Base-by-base conservation (phyloP, 64 coral and sea anemone species). In the Montipora efflorescens region DNA sequence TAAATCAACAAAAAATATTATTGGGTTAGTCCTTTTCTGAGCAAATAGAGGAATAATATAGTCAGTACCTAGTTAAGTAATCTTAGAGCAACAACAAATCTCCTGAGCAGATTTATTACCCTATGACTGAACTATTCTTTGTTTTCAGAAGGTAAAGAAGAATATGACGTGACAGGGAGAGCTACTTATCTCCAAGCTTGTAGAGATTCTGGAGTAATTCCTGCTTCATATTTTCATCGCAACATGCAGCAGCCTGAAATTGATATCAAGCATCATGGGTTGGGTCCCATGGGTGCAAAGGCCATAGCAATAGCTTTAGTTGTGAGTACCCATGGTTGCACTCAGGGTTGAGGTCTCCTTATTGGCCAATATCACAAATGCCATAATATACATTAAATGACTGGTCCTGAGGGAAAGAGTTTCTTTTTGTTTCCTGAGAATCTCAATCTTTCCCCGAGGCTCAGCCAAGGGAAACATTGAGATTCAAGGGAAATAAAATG, bases 241-340 rank as follows among this genome's bases (percentile, higher is more conserved):
- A 94, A 99, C 75, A 80, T 99, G 86, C 95, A 94, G 80, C 59
- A 92, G 67, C 50, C 95, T 21, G 95, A 99, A 25, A 73, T 99
- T 82, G 95, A 99, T 73, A 94, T 99, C 22, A 99, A 99, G 67
- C 98, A 99, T 75, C 98, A 99, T 90, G 98, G 98, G 7, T 90
- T 99, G 59, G 98, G 98, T 74, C 84, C 98, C 13, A 78, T 94
- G 79, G 98, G 98, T 51, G 78, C 95, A 16, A 99, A 96, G 88
- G 92, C 98, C 47, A 96, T 99, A 48, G 92, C 98, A 55, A 82
- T 99, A 53, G 92, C 98, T 70, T 47, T 99, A 86, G 98, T 99
- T 92, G 98, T 99, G 86, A 85, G 95, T 87, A 28, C 49, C n/a
- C 4, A 5, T 8, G 47, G 6, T 57, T 57, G 53, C 53, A 57